phyloP scores from a whole-genome alignment of 2,113 vertebrate genomes.

The Thinocorus orbignyianus region DNA sequence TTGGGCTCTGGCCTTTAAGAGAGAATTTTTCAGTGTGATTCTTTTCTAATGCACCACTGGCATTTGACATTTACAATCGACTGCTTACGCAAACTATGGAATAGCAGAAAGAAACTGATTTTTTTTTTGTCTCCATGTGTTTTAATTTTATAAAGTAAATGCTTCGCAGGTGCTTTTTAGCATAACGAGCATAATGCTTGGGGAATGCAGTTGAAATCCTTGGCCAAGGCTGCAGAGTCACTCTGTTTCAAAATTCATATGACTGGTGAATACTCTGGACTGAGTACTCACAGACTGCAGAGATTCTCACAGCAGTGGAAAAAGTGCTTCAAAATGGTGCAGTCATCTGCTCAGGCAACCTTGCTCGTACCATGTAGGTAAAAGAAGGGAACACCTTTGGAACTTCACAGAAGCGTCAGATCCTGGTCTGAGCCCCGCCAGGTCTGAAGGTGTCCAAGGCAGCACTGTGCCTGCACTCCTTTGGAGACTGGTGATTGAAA shows the following conservation, averaged over 20 bases:
- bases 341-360: not conserved
- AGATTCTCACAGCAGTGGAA: not conserved
- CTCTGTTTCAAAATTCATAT: slow-evolving; percentile 44
- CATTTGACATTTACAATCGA: slow-evolving; percentile 26
- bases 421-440: rapidly evolving
- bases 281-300: not conserved
- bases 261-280: slow-evolving; percentile 25
- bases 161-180: slow-evolving; percentile 49
- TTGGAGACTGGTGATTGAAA: not conserved
- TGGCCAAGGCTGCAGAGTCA: slow-evolving; percentile 53
- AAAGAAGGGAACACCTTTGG: not conserved
- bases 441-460: not conserved
- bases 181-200: not conserved
- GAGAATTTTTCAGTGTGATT: not conserved
- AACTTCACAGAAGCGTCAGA: not conserved
- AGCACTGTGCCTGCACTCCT: rapidly evolving
- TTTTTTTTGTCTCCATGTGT: not conserved
- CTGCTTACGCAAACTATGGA: slow-evolving; percentile 8
- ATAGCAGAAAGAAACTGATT: not conserved
- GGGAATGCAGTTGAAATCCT: slow-evolving; percentile 32
- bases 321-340: not conserved
- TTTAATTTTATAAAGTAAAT: slow-evolving; percentile 64
- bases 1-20: not conserved
- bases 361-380: not conserved
- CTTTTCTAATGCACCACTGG: not conserved